A percentile compares a stretch with the other conserved stretches of the same genome.
Evolutionary conservation across 2,797 vertebrate genomes (phyloP).

Genomic region (Danio aesculapii): DNA sequence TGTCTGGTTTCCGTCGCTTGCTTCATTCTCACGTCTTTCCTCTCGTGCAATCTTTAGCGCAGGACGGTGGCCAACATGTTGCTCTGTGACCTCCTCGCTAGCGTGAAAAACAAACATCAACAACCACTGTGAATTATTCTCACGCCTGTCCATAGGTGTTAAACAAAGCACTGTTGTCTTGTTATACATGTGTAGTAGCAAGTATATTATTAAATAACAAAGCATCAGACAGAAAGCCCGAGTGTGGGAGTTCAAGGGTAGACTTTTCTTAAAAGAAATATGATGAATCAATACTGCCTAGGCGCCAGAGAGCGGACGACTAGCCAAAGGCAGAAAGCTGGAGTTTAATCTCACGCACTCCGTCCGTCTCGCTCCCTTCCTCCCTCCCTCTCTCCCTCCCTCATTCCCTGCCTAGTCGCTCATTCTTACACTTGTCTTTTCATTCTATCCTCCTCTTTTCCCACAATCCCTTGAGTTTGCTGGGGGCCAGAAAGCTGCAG

Average conservation of each 20-base stretch:
- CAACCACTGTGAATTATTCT: background rate
- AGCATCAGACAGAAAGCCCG: background rate
- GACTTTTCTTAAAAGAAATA: constrained; percentile 11
- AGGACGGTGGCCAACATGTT: constrained; percentile 70
- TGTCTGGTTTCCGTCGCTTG: background rate
- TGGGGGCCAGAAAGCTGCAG: constrained; percentile 84
- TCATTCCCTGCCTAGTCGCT: constrained; percentile 62
- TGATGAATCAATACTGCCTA: constrained; percentile 35
- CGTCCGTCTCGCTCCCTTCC: background rate
- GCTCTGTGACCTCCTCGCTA: constrained; percentile 72
- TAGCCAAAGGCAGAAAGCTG: constrained; percentile 16
- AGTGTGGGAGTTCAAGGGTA: background rate
- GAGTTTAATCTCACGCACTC: constrained; percentile 15
- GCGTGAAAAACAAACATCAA: constrained; percentile 58
- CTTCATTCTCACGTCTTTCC: constrained; percentile 39
- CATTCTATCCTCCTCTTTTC: constrained; percentile 81
- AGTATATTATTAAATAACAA: constrained; percentile 4
- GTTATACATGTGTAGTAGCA: constrained; percentile 37
- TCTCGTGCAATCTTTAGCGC: constrained; percentile 73
- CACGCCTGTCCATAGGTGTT: background rate
- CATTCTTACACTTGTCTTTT: constrained; percentile 86
- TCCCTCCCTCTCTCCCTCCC: background rate
- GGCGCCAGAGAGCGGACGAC: constrained; percentile 14
- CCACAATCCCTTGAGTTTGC: constrained; percentile 81
- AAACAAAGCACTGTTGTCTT: background rate